A percentile compares a stretch with the other conserved stretches of the same genome.
Evolutionary conservation across 2,888 invertebrate genomes (phyloP).

Genomic region (Aricia artaxerxes): DNA sequence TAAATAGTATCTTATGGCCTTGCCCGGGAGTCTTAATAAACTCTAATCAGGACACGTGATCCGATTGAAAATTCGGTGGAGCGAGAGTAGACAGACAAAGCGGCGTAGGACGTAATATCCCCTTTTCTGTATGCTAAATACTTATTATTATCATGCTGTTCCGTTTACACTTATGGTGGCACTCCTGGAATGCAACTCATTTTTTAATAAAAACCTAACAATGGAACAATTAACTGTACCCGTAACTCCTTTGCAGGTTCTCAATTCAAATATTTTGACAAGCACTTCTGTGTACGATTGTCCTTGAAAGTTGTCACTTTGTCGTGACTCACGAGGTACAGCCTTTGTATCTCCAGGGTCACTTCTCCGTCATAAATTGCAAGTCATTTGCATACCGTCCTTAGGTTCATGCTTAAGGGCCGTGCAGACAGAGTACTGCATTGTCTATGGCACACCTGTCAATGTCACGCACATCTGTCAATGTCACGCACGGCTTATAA

Average conservation of each 20-base stretch:
- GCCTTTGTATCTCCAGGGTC: constrained; percentile 43
- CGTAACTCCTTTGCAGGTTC: background rate
- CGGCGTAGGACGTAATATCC: too few relatives aligned
- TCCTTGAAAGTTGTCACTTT: constrained; percentile 48
- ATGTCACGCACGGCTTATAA: background rate
- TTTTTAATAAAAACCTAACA: too few relatives aligned
- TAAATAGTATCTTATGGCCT: too few relatives aligned
- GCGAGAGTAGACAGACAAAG: too few relatives aligned
- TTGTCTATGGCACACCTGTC: constrained; percentile 12
- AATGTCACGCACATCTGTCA: background rate
- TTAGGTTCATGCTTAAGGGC: constrained; percentile 38
- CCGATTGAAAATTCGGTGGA: too few relatives aligned
- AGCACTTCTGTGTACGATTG: constrained; percentile 44
- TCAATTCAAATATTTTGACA: constrained; percentile 12
- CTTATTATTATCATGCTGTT: too few relatives aligned
- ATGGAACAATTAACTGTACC: background rate
- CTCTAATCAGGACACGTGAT: too few relatives aligned
- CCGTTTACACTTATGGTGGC: too few relatives aligned
- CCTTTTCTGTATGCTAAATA: too few relatives aligned
- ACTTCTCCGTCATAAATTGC: constrained; percentile 42
- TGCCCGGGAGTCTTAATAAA: too few relatives aligned
- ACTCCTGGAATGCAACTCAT: too few relatives aligned
- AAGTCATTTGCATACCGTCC: constrained; percentile 41
- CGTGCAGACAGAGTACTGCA: constrained; percentile 28
- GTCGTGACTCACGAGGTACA: constrained; percentile 48